Conservation (phyloP, 2,797 vertebrate genomes). For the Lepilemur ruficaudatus region DNA sequence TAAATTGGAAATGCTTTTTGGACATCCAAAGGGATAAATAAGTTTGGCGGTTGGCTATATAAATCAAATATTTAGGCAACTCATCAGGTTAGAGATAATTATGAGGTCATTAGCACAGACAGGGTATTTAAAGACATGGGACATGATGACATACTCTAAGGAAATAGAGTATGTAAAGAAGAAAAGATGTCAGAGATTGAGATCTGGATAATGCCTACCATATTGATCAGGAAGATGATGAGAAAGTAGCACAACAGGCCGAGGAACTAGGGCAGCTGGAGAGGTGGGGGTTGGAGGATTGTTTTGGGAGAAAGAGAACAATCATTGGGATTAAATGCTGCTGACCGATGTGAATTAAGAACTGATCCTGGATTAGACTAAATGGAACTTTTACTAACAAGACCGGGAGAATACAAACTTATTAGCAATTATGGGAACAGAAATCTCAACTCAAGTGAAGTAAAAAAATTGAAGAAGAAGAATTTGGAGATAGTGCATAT, state of each 20-base stretch:
- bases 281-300: fast-evolving
- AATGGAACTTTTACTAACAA: background rate
- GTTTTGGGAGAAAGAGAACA: background rate
- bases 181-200: background rate
- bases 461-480: background rate
- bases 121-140: background rate
- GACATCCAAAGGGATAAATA: background rate
- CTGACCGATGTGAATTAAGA: background rate
- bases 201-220: background rate
- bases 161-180: background rate
- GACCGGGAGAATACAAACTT: background rate
- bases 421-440: background rate
- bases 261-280: background rate
- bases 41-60: background rate
- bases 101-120: background rate
- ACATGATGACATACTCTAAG: background rate
- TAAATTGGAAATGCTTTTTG: background rate
- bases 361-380: background rate
- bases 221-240: background rate
- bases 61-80: background rate
- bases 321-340: background rate
- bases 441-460: background rate
- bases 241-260: background rate
- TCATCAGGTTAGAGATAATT: background rate
- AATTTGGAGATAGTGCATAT: background rate